A percentile compares a stretch with the other conserved stretches of the same genome.
Evolutionary conservation across 2,113 vertebrate species (phyloP).

Genomic region (Hippocampus guttulatus): DNA sequence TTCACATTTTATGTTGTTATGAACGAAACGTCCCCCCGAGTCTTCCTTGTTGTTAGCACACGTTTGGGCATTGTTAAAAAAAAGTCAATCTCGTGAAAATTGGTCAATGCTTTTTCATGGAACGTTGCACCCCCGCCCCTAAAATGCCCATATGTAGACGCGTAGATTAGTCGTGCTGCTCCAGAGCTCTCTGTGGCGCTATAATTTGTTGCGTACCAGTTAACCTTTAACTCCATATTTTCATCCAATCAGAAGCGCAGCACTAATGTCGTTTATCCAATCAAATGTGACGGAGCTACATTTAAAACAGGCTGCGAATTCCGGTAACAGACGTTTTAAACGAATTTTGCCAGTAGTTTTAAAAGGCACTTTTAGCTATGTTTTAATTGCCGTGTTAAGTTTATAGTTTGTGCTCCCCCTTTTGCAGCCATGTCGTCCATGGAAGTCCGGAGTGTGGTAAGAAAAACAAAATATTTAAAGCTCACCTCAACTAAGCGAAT

Average conservation of each 20-base stretch:
- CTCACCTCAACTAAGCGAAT: neutral
- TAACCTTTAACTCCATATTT: neutral
- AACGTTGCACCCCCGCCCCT: no score
- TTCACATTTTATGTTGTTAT: no score
- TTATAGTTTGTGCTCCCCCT: neutral
- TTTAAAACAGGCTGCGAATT: conserved; percentile 57
- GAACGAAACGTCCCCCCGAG: no score
- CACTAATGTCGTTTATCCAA: conserved; percentile 39
- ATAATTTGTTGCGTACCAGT: no score
- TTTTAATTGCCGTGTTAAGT: neutral
- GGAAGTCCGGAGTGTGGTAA: conserved; percentile 45
- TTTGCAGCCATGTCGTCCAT: conserved; percentile 20
- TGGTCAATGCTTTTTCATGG: no score
- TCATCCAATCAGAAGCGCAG: conserved; percentile 43
- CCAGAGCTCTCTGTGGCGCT: no score
- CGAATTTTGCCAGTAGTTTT: neutral
- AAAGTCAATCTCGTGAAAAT: no score
- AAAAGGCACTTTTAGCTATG: neutral
- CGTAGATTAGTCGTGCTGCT: no score
- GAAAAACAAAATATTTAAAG: conserved; percentile 10
- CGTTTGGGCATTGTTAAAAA: no score
- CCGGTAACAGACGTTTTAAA: neutral
- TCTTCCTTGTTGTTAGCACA: no score
- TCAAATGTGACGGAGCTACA: conserved; percentile 52
- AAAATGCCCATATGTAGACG: no score